Conservation (phyloP, 2,888 invertebrate genomes). For the Buathra laborator region DNA sequence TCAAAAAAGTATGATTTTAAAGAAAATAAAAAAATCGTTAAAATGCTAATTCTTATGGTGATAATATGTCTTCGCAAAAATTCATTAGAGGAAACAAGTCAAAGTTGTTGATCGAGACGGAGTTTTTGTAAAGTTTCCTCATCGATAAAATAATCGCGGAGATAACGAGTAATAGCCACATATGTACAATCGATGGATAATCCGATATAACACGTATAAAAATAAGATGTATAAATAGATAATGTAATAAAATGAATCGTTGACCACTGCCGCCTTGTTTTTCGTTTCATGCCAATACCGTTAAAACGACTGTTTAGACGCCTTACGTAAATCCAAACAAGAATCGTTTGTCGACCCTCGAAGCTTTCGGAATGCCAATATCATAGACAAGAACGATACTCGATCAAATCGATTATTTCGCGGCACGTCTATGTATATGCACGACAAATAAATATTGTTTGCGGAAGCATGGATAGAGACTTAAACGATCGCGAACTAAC, state of each 20-base stretch:
- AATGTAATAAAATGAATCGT: conserved; percentile 21
- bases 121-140: neutral
- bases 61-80: too few species aligned
- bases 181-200: neutral
- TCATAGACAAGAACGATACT: neutral
- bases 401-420: conserved; percentile 30
- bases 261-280: neutral
- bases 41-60: too few species aligned
- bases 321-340: conserved; percentile 37
- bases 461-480: conserved; percentile 7
- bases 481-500: conserved; percentile 9
- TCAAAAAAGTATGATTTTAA: too few species aligned
- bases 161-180: neutral
- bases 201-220: too few species aligned
- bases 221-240: neutral
- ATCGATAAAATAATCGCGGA: neutral
- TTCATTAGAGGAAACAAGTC: neutral
- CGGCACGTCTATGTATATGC: neutral
- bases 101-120: neutral
- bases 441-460: conserved; percentile 11
- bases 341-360: conserved; percentile 36
- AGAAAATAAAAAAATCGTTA: too few species aligned
- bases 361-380: neutral
- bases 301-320: conserved; percentile 9
- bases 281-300: conserved; percentile 18